These are phyloP conservation scores for Noctua janthe DNA, from an alignment of 2,888 invertebrate species.

Conservation along the genomic window DNA sequence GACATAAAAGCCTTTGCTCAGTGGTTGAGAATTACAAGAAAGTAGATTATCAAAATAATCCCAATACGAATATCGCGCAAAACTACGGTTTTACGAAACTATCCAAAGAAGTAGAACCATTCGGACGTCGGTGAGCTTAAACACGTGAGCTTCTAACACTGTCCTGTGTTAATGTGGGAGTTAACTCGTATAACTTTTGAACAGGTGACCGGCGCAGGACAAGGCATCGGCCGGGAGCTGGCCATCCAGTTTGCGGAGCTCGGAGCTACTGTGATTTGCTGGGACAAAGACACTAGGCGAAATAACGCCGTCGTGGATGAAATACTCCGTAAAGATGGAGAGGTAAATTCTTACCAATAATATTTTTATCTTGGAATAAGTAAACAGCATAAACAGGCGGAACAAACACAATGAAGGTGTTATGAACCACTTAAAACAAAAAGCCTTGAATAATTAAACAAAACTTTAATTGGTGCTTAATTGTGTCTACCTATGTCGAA, in stretches of 20 bases:
- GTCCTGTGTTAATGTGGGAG: not conserved
- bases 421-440: not conserved
- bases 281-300: conserved; percentile 82
- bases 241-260: conserved; percentile 86
- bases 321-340: conserved; percentile 85
- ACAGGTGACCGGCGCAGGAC: conserved; percentile 86
- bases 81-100: not conserved
- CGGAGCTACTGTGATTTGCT: conserved; percentile 87
- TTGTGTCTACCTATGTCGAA: not conserved
- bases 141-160: not conserved
- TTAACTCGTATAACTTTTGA: not conserved
- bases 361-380: not conserved
- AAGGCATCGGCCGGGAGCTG: conserved; percentile 85
- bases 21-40: not conserved
- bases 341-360: conserved; percentile 69
- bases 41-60: not conserved
- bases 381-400: not conserved
- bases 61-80: not conserved
- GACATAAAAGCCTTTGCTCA: not conserved
- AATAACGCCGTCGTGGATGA: conserved; percentile 85
- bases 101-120: not conserved
- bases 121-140: not conserved
- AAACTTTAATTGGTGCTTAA: not conserved
- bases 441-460: not conserved
- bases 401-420: not conserved